A percentile compares a stretch with the other conserved stretches of the same genome.
Conservation (phyloP, 2,113 vertebrate species). For the Fulica atra region DNA sequence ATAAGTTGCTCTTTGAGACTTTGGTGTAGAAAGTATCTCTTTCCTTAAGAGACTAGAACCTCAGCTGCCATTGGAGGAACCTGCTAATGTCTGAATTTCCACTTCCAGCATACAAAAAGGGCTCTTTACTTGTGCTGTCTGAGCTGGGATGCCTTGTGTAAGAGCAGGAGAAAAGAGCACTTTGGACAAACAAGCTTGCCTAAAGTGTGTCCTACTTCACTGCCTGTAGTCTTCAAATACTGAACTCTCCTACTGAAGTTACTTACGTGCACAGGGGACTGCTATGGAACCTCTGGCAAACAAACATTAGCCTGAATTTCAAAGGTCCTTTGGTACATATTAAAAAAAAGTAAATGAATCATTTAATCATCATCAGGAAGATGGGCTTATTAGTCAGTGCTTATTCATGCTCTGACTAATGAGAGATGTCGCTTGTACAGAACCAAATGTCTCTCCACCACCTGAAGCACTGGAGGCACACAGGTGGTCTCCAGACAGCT, state of each 20-base stretch:
- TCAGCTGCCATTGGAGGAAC: not conserved
- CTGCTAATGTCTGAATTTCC: not conserved
- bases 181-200: not conserved
- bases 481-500: not conserved
- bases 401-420: constrained; percentile 22
- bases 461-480: not conserved
- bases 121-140: not conserved
- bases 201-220: not conserved
- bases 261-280: not conserved
- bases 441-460: not conserved
- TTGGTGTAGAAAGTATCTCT: not conserved
- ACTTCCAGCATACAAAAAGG: not conserved
- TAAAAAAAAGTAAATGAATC: not conserved
- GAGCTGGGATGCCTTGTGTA: not conserved
- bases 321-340: not conserved
- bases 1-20: not conserved
- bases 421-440: constrained; percentile 15
- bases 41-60: not conserved
- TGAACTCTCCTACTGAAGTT: not conserved
- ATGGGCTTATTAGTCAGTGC: not conserved
- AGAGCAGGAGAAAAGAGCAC: not conserved
- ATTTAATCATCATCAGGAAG: not conserved
- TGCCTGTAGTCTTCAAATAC: not conserved
- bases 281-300: not conserved
- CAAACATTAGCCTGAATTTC: not conserved